phyloP scores from a whole-genome alignment of 2,888 invertebrate genomes.

The Hirtodrosophila trivittata region DNA sequence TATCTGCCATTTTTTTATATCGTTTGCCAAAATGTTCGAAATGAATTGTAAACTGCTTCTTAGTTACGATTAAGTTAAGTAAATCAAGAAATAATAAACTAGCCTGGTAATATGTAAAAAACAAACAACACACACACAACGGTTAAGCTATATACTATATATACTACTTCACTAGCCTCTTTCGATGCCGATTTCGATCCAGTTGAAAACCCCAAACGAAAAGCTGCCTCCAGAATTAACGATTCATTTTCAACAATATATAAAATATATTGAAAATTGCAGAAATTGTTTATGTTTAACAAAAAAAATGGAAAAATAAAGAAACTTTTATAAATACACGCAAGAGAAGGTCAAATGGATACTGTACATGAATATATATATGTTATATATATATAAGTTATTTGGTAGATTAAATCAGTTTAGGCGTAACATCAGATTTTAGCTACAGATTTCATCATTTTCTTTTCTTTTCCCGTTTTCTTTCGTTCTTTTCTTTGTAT shows the following conservation, averaged over 20 bases:
- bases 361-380: neutral
- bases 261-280: constrained; percentile 10
- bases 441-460: too few species aligned
- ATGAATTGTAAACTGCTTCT: constrained; percentile 74
- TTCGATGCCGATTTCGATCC: too few species aligned
- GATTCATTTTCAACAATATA: too few species aligned
- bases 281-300: constrained; percentile 49
- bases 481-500: too few species aligned
- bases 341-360: too few species aligned
- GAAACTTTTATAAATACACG: constrained; percentile 36
- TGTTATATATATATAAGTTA: neutral
- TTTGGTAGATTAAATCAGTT: too few species aligned
- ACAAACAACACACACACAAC: too few species aligned
- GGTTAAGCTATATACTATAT: neutral
- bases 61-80: constrained; percentile 76
- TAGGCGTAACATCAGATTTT: too few species aligned
- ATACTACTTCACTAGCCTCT: too few species aligned
- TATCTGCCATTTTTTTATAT: constrained; percentile 71
- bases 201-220: neutral
- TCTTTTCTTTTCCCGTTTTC: too few species aligned
- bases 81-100: constrained; percentile 73
- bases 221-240: constrained; percentile 3
- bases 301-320: constrained; percentile 57
- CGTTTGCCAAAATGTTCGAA: constrained; percentile 60
- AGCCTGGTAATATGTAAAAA: constrained; percentile 66